These are phyloP conservation scores for Hirtodrosophila duncani DNA, from an alignment of 2,888 invertebrate genomes.

Conservation along the genomic window DNA sequence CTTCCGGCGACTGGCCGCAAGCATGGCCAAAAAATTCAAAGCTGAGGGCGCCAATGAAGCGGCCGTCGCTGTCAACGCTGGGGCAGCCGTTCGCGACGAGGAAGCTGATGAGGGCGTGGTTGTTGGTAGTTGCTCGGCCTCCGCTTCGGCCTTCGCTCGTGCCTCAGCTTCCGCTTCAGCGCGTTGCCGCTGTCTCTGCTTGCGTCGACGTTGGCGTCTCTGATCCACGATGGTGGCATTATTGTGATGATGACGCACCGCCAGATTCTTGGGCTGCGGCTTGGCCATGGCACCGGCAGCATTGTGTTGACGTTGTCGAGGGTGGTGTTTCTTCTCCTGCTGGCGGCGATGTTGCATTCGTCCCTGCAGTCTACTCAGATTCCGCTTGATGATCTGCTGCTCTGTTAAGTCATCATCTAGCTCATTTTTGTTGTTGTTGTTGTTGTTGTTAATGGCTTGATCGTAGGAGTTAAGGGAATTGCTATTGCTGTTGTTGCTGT, in stretches of 20 bases:
- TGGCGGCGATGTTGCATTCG: constrained; percentile 36
- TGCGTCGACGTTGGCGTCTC: constrained; percentile 30
- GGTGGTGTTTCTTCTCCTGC: constrained; percentile 35
- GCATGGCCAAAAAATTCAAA: constrained; percentile 73
- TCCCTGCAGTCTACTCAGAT: constrained; percentile 27
- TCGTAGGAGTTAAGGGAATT: constrained; percentile 48
- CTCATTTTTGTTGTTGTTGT: constrained; percentile 15
- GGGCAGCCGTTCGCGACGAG: constrained; percentile 66
- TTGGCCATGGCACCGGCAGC: constrained; percentile 40
- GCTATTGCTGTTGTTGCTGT: constrained; percentile 30
- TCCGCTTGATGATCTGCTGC: constrained; percentile 43
- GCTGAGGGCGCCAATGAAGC: constrained; percentile 70
- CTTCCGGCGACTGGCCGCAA: constrained; percentile 74
- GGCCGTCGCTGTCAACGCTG: constrained; percentile 68
- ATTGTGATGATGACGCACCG: constrained; percentile 72
- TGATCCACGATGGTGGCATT: constrained; percentile 58
- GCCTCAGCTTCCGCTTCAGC: constrained; percentile 35
- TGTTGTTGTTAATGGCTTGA: constrained; percentile 34
- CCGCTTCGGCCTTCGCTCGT: constrained; percentile 33
- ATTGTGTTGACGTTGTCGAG: constrained; percentile 14
- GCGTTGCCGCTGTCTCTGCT: constrained; percentile 42
- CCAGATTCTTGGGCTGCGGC: constrained; percentile 69
- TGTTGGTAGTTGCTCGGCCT: constrained; percentile 38
- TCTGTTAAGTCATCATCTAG: constrained; percentile 37
- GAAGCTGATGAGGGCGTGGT: constrained; percentile 54